Percentiles rank a stretch among this genome's conserved stretches.
Conservation (phyloP, 2,797 vertebrate genomes). For the Channa striata region DNA sequence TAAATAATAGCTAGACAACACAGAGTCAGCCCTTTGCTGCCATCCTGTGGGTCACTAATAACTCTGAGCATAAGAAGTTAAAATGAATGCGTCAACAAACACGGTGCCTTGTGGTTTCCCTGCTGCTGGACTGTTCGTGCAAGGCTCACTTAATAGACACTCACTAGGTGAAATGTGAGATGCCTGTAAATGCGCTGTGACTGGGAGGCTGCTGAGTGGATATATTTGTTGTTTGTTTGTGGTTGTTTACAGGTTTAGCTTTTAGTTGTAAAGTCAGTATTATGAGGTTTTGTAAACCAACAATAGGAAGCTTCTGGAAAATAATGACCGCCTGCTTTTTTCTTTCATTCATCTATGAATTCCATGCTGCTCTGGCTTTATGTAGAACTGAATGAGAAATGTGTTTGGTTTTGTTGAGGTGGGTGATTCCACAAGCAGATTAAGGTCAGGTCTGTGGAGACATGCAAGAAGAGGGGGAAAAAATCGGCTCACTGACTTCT, state of each 20-base stretch:
- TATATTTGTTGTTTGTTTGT: background rate
- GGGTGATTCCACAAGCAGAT: slow-evolving; percentile 5
- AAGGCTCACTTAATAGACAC: background rate
- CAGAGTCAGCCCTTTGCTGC: slow-evolving; percentile 27
- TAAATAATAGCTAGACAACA: background rate
- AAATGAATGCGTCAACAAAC: background rate
- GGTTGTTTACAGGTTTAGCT: background rate
- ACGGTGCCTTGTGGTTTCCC: background rate
- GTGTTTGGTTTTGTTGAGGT: background rate
- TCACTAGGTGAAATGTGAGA: background rate
- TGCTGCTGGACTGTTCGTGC: background rate
- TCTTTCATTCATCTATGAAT: background rate
- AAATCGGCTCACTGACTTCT: background rate
- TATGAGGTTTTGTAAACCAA: background rate
- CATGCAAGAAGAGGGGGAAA: background rate
- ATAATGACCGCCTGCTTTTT: background rate
- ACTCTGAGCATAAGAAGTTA: background rate
- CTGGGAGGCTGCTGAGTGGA: background rate
- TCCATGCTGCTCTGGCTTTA: background rate
- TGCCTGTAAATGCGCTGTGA: background rate
- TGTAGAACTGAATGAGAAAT: background rate
- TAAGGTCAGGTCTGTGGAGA: slow-evolving; percentile 22
- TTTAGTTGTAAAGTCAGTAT: background rate
- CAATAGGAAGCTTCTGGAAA: background rate
- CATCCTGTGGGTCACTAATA: slow-evolving; percentile 34